Conservation (phyloP, 2,888 invertebrate species). For the Theodoxus fluviatilis region DNA sequence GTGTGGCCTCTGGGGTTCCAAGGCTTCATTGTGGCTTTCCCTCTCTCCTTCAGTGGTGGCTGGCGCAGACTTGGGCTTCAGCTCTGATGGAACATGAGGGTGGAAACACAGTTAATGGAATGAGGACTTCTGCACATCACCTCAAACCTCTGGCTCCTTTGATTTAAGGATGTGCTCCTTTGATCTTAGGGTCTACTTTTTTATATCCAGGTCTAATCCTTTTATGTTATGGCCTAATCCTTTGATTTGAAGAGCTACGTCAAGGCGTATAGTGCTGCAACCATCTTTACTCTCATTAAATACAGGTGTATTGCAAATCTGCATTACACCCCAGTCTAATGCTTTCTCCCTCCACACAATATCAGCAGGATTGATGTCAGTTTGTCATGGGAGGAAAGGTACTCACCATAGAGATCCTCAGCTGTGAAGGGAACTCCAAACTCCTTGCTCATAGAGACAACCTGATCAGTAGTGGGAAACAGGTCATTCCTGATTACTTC, state of each 20-base stretch:
- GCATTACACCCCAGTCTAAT: too few relatives aligned
- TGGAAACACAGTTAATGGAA: not conserved
- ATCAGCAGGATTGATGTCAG: not conserved
- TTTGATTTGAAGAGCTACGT: too few relatives aligned
- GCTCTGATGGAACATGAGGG: not conserved
- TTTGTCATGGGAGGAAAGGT: not conserved
- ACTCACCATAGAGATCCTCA: slow-evolving; percentile 59
- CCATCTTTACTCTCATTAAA: too few relatives aligned
- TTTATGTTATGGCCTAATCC: too few relatives aligned
- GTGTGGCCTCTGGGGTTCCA: slow-evolving; percentile 34
- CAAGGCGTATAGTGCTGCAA: too few relatives aligned
- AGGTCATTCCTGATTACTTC: slow-evolving; percentile 57
- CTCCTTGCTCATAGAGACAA: slow-evolving; percentile 63
- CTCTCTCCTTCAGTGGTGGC: not conserved
- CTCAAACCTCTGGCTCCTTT: too few relatives aligned
- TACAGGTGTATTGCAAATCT: too few relatives aligned
- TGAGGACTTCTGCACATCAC: not conserved
- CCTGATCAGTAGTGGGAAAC: slow-evolving; percentile 62
- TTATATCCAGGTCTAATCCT: too few relatives aligned
- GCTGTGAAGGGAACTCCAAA: slow-evolving; percentile 63
- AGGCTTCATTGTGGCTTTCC: slow-evolving; percentile 22
- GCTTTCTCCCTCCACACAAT: too few relatives aligned
- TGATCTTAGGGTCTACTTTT: too few relatives aligned
- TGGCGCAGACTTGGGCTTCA: slow-evolving; percentile 24
- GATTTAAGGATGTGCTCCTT: too few relatives aligned